Evolutionary conservation across 1,140 invertebrate genomes (phyloP).

Genomic region (Cotesia vestalis): DNA sequence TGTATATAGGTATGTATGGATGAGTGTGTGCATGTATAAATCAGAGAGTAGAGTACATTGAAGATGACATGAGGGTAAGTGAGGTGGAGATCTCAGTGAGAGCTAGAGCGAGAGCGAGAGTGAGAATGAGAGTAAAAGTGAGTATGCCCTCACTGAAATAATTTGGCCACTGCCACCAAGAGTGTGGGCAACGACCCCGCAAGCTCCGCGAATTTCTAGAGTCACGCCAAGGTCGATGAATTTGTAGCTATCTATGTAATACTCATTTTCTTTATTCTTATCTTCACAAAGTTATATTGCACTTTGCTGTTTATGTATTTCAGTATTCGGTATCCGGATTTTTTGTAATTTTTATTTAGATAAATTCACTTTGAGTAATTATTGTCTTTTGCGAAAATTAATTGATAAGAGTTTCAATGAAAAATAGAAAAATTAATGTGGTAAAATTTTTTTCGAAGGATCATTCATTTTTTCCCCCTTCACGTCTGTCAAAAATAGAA

Average conservation of each 20-base stretch:
- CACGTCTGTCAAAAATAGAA: too few relatives aligned
- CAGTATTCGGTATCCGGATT: too few relatives aligned
- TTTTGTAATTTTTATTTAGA: too few relatives aligned
- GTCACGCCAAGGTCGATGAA: slow-evolving; percentile 41
- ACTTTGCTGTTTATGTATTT: too few relatives aligned
- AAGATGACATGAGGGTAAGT: not conserved
- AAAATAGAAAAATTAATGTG: too few relatives aligned
- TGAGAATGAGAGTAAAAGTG: slow-evolving; percentile 14
- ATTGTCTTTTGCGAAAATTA: too few relatives aligned
- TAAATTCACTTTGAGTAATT: too few relatives aligned
- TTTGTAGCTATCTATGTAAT: slow-evolving; percentile 16
- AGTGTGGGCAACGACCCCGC: slow-evolving; percentile 35
- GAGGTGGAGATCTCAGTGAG: not conserved
- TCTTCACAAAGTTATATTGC: not conserved
- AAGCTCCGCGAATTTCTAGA: slow-evolving; percentile 34
- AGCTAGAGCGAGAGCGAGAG: not conserved
- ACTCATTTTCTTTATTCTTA: slow-evolving; percentile 8
- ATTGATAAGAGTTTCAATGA: too few relatives aligned
- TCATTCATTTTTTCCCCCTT: too few relatives aligned
- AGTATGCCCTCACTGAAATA: slow-evolving; percentile 32
- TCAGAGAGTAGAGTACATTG: not conserved
- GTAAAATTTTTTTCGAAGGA: too few relatives aligned
- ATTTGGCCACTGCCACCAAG: slow-evolving; percentile 31
- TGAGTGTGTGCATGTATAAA: not conserved
- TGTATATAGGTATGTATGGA: not conserved